Base-by-base conservation (phyloP, 2,113 vertebrate genomes). In the Eptesicus fuscus region DNA sequence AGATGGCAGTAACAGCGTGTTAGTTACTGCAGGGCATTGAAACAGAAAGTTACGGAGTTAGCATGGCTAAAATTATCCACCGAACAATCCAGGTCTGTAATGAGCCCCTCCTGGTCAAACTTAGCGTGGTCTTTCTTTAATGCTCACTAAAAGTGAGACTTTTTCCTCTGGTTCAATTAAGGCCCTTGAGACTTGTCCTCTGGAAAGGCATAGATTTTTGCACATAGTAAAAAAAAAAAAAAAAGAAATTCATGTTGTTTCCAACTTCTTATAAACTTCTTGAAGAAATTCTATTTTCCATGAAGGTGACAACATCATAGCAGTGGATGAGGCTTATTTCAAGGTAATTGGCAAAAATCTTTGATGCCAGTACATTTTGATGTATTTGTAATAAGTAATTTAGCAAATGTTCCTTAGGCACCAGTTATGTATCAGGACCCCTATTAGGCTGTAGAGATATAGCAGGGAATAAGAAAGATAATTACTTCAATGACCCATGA, bases 301-400 rank as follows among this genome's bases (percentile, higher is more conserved):
- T 65, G 28, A 88, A 84, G 9, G 23, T 35, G 35, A 59, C 25
- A 8, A 44, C 30, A 83, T 93, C 20, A n/a, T 35, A 69, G 32
- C 53, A 77, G 11, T 13, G 67, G 44, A 71, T n/a, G 90, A 28
- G 73, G 47, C 10, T 84, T 92, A 83, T 65, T 94, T 93, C n/a
- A 92, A 92, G 32, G 56, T 79, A 90, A 82, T 42, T 73, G 28
- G 32, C 9, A 47, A 94, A 93, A 91, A 49, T 42, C 61, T 80
- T 93, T 87, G 37, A 90, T 79, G 32, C 90, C n/a, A 61, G 30
- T 80, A n/a, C 22, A 89, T 91, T 91, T 23, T 86, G 35, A 69
- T 93, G 32, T 56, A 69, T 56, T 53, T 61, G 28, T 80, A 80
- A 56, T 61, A 79, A 77, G 71, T 69, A 59, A 88, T 78, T 78